Evolutionary conservation across 2,888 invertebrate genomes (phyloP), one percentile per base, ranked within the genome.

Genomic region (Craniophora ligustri): DNA sequence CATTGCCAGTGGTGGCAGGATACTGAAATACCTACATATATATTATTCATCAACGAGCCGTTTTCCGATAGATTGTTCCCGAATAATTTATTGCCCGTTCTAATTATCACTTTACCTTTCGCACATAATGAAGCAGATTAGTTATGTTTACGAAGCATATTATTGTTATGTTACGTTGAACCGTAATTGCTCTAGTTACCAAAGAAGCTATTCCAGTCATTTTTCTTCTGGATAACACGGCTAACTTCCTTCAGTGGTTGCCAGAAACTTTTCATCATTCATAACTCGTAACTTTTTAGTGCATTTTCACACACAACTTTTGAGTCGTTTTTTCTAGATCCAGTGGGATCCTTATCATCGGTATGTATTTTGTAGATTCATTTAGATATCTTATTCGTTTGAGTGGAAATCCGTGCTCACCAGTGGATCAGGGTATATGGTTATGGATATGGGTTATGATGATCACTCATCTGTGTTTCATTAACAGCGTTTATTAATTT

Each of bases 251-350:
- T 58, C 23, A 10, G 23, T n/a, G 42, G 23, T 31, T 39, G 42
- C 23, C 47, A 40, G 39, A 42, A 59, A 45, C 18, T 51, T 47
- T 36, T 11, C 11, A 41, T 26, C 28, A 30, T 48, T 53, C 32
- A 36, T 41, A 65, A 32, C 14, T 42, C 7, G 15, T 23, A 18
- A 30, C 4, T 18, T 32, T 45, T 46, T 32, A 26, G 32, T 34
- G 36, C 14, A 45, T 48, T 32, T 49, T 21, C 34, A 46, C 41
- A 49, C 23, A 38, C 26, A 34, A 45, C 2, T 56, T 48, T 23
- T 14, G 11, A 23, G n/a, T 6, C 4, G n/a, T 35, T n/a, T n/a
- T n/a, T n/a, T n/a, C n/a, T n/a, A n/a, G n/a, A n/a, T n/a, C n/a
- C n/a, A n/a, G n/a, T n/a, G n/a, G n/a, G n/a, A n/a, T n/a, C n/a